Base-by-base conservation (phyloP, 2,797 vertebrate genomes). In the Enteromius viviparus region DNA sequence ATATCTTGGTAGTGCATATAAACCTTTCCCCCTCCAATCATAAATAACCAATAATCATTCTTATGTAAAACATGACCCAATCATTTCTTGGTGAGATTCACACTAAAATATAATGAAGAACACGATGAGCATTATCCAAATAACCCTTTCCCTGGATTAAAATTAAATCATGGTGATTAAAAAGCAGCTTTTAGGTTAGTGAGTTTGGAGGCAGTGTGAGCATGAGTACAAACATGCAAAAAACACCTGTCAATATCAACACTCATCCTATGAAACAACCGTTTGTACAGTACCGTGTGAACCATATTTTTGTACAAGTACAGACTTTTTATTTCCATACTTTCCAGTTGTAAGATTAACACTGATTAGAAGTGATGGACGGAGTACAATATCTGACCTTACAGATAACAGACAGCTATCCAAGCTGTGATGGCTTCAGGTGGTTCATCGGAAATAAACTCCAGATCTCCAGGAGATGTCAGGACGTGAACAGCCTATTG, bases 271-370 rank as follows among this genome's bases (percentile, higher is more conserved):
- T 62, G 17, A 53, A 78, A 78, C n/a, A 26, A 19, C 21, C 0
- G 14, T 15, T 37, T 80, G 12, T 78, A 15, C 29, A 65, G 45
- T 6, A 29, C 17, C 3, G 53, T 47, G 29, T 58, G 14, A 60
- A n/a, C 23, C 11, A 42, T 26, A 51, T n/a, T 26, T 15, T 21
- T 68, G 26, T 26, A 26, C 32, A 76, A 60, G 55, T 26, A 32
- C 21, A 55, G 37, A 40, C 37, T 40, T n/a, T 62, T 70, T 80
- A 80, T 60, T 71, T 23, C 17, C 29, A 42, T 42, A 15, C 32
- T 45, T 70, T 80, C 65, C 37, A 62, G 53, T 8, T 23, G 42
- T 37, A 64, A 15, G 32, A 64, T 72, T 40, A 66, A 82, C 58
- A 53, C 45, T 37, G 58, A 40, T 37, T 82, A 26, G 14, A 17